A percentile compares a stretch with the other conserved stretches of the same genome.
These are phyloP conservation scores for Cuniculus paca DNA, from an alignment of 2,797 vertebrate species.

Conservation along the genomic window DNA sequence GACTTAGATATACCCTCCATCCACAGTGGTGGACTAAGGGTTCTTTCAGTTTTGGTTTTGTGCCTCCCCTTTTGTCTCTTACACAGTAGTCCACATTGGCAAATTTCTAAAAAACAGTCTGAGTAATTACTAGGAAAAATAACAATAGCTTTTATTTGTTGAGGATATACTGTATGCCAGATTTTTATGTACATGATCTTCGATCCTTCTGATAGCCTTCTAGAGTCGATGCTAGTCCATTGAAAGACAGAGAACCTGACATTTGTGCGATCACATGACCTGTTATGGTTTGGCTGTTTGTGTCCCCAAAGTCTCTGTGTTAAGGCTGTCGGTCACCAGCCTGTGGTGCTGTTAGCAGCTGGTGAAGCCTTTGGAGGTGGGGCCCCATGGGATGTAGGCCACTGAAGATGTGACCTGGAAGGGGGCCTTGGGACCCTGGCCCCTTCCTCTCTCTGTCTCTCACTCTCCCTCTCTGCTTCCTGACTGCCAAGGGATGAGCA, in stretches of 20 bases:
- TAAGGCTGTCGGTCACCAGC: neutral
- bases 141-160: neutral
- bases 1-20: neutral
- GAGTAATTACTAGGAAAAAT: conserved; percentile 14
- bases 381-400: neutral
- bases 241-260: neutral
- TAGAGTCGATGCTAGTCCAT: neutral
- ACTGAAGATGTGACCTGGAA: neutral
- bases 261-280: neutral
- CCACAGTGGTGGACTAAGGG: neutral
- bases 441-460: neutral
- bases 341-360: neutral
- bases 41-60: neutral
- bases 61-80: neutral
- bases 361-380: neutral
- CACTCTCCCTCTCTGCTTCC: neutral
- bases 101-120: neutral
- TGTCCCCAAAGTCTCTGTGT: neutral
- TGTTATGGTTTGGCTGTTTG: neutral
- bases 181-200: neutral
- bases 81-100: neutral
- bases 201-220: neutral
- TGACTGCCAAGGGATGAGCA: neutral
- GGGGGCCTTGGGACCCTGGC: neutral
- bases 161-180: neutral